Evolutionary conservation across 92 coral and sea anemone genomes (phyloP).

Genomic region (Porites divaricata): DNA sequence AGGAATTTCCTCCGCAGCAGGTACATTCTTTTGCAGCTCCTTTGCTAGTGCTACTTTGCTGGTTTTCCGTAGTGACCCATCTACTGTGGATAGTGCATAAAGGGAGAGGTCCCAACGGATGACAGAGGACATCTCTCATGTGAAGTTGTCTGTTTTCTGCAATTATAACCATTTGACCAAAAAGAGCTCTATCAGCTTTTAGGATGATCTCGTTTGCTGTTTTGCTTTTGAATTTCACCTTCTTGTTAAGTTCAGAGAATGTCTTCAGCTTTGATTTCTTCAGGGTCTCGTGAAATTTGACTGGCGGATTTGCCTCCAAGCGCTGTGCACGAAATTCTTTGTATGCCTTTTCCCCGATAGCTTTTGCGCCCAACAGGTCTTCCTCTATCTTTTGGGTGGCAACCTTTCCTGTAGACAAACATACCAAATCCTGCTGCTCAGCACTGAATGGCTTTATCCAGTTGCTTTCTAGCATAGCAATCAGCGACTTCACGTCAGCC

Average conservation of each 20-base stretch:
- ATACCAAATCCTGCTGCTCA: slow-evolving; percentile 49
- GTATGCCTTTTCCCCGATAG: slow-evolving; percentile 45
- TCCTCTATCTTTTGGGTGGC: slow-evolving; percentile 48
- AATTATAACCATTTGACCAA: slow-evolving; percentile 42
- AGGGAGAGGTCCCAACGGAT: slow-evolving; percentile 66
- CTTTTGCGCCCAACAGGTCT: slow-evolving; percentile 50
- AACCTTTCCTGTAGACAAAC: slow-evolving; percentile 51
- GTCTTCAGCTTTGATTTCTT: slow-evolving; percentile 40
- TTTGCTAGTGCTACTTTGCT: slow-evolving; percentile 7
- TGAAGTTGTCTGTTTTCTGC: slow-evolving; percentile 55
- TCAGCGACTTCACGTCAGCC: slow-evolving; percentile 49
- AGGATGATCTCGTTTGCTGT: slow-evolving; percentile 36
- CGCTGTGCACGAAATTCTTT: slow-evolving; percentile 48
- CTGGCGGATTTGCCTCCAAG: slow-evolving; percentile 45
- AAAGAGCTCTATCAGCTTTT: slow-evolving; percentile 54
- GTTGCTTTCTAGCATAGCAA: slow-evolving; percentile 42
- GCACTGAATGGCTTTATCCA: slow-evolving; percentile 60
- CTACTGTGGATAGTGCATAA: slow-evolving; percentile 59
- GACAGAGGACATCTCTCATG: slow-evolving; percentile 52
- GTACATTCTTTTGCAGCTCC: slow-evolving; percentile 42
- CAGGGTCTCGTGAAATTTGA: slow-evolving; percentile 45
- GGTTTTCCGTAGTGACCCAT: slow-evolving; percentile 47
- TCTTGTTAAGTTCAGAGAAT: slow-evolving; percentile 39
- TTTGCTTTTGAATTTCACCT: slow-evolving; percentile 35
- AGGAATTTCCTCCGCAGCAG: slow-evolving; percentile 48